A percentile compares a stretch with the other conserved stretches of the same genome.
Conservation (phyloP, 2,113 vertebrate species). For the Arizona elegans region DNA sequence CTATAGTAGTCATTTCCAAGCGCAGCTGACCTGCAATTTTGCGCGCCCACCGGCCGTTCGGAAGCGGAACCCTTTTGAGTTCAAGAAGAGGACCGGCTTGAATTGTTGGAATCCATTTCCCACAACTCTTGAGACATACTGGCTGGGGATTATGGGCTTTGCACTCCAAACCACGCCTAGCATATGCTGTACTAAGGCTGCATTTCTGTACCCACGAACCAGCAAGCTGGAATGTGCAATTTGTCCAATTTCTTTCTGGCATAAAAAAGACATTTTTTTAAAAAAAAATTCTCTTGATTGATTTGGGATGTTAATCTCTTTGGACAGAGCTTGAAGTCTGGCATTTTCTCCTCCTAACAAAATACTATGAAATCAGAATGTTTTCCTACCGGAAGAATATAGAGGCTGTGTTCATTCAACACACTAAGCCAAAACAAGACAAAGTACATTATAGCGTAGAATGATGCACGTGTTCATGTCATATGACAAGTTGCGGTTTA, state of each 20-base stretch:
- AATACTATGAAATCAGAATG: not conserved
- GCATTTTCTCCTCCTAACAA: not conserved
- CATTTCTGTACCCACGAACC: no score
- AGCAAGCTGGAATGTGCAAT: not conserved
- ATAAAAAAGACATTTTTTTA: not conserved
- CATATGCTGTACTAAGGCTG: no score
- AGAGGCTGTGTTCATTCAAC: not conserved
- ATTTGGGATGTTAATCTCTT: not conserved
- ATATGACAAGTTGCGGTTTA: not conserved
- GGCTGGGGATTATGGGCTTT: no score
- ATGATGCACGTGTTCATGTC: not conserved
- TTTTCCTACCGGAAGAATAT: not conserved
- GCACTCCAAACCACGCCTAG: no score
- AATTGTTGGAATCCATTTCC: no score
- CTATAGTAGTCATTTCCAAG: not conserved
- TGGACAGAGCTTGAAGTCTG: not conserved
- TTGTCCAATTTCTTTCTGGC: not conserved
- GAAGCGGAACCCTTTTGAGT: no score
- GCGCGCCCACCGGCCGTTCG: no score
- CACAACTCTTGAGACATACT: no score
- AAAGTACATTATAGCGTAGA: not conserved
- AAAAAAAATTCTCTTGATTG: not conserved
- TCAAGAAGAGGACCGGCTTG: no score
- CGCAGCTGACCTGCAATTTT: not conserved
- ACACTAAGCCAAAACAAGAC: not conserved